These are phyloP conservation scores for Radopholus similis DNA, from an alignment of 1,140 invertebrate species.

Conservation along the genomic window DNA sequence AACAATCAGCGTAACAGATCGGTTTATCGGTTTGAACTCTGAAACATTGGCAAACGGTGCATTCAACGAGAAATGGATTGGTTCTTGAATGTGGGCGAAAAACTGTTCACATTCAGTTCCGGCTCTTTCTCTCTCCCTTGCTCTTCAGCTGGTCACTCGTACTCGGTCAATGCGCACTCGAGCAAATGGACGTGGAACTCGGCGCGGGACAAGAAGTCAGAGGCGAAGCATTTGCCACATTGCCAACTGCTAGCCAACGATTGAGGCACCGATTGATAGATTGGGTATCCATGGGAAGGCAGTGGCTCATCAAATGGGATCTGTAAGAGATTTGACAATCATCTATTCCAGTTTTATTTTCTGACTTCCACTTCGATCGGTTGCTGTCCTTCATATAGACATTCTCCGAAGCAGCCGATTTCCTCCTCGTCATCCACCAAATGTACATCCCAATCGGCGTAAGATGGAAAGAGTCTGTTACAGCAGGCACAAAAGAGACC, in stretches of 20 bases:
- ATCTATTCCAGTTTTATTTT: neutral
- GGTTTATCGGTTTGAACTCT: too few species aligned
- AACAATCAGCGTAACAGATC: too few species aligned
- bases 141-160: too few species aligned
- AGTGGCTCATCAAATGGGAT: neutral
- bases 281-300: neutral
- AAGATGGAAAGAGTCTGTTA: neutral
- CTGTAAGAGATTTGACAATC: conserved; percentile 1
- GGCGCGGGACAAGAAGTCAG: conserved; percentile 8
- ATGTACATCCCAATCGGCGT: conserved; percentile 15
- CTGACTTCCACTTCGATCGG: neutral
- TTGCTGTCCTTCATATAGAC: neutral
- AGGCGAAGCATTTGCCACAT: conserved; percentile 4
- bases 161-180: conserved; percentile 21
- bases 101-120: too few species aligned
- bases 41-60: too few species aligned
- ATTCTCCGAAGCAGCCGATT: neutral
- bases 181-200: conserved; percentile 28
- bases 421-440: conserved; percentile 12
- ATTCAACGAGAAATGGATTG: too few species aligned
- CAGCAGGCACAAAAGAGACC: conserved; percentile 7
- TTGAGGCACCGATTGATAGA: neutral
- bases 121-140: too few species aligned
- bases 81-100: too few species aligned
- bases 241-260: neutral